Base-by-base conservation (phyloP, 2,888 invertebrate species). In the Malacosoma neustria region DNA sequence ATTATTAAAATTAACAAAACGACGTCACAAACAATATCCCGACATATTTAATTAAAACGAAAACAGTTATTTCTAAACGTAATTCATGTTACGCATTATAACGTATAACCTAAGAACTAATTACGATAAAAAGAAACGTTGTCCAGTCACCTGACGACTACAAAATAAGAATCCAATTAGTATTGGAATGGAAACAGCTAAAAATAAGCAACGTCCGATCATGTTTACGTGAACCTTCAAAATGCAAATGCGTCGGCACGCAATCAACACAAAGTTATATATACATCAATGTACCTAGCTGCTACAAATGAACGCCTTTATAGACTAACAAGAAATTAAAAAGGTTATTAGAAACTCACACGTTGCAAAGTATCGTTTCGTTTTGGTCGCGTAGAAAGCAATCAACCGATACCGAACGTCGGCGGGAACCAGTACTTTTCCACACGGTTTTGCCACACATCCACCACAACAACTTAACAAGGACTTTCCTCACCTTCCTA, bases 401-500 rank as follows among this genome's bases (percentile, higher is more conserved):
- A 74, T 70, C 73, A 66, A 67, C 69, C 67, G 67, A 69, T 68
- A 61, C 64, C 61, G 53, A 55, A 61, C 65, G 65, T 61, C 68
- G 61, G 70, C 70, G 72, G 67, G 65, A 72, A 72, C 69, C 68
- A 71, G 80, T 81, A 70, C 55, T 80, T 80, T 84, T 81, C 79
- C 82, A 79, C 64, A 61, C 41, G 44, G 51, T 40, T 50, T 61
- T 64, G 58, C 51, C 46, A 60, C 50, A 59, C 57, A 48, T 54
- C 49, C 44, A 46, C 45, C 57, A 55, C 48, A 48, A 51, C 56
- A 54, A 53, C 57, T 63, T 58, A 61, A 55, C 51, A 59, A 62
- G 57, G 50, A 61, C 52, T 56, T 69, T 61, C 54, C 76, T 87
- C 80, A 90, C 90, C 91, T 89, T 87, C 87, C 87, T 74, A 88